Conservation (phyloP, 2,888 invertebrate species). For the Disparrhopalites patrizii region DNA sequence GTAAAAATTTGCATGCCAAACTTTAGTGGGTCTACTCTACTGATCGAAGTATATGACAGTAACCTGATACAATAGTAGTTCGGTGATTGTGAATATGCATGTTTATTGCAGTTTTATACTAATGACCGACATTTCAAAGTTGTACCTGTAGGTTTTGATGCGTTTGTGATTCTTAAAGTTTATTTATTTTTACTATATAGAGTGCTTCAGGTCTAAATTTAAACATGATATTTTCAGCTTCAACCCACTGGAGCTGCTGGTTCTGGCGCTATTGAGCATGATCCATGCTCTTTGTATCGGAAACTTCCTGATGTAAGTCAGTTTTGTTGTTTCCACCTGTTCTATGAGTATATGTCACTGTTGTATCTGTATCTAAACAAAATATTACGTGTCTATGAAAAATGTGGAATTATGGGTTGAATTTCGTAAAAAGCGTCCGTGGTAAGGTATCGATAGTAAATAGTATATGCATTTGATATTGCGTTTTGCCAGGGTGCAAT, state of each 20-base stretch:
- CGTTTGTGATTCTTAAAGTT: not conserved
- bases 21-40: no score
- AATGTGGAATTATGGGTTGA: no score
- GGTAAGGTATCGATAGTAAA: not conserved
- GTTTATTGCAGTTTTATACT: no score
- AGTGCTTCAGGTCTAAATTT: not conserved
- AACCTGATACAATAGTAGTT: no score
- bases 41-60: no score
- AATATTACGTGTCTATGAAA: no score
- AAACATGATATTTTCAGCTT: conserved; percentile 60
- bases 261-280: conserved; percentile 94
- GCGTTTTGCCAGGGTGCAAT: conserved; percentile 57
- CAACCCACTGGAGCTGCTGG: conserved; percentile 93
- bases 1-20: not conserved
- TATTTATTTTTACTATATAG: not conserved
- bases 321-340: not conserved
- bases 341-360: not conserved
- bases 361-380: no score
- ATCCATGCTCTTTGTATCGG: conserved; percentile 85
- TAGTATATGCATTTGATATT: conserved; percentile 12
- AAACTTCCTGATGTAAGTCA: conserved; percentile 58
- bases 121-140: no score
- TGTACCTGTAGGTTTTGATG: not conserved
- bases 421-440: no score
- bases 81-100: no score